Conservation (phyloP, 2,888 invertebrate genomes). For the Troides aeacus region DNA sequence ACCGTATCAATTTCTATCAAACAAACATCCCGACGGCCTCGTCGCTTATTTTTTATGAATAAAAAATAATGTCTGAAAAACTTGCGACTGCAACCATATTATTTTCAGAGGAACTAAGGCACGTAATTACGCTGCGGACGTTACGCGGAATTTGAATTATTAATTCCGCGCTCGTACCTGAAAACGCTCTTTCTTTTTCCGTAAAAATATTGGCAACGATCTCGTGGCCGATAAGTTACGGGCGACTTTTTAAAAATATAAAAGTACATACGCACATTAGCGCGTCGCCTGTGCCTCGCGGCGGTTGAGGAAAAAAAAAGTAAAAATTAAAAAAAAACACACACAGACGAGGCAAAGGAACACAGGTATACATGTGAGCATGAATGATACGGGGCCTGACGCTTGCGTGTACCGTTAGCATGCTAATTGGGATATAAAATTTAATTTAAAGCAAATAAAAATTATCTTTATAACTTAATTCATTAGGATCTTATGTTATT, state of each 20-base stretch:
- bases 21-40: too few relatives aligned
- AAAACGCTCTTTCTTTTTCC: constrained; percentile 27
- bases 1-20: too few relatives aligned
- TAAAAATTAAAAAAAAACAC: constrained; percentile 33
- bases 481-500: constrained; percentile 19
- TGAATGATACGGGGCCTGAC: constrained; percentile 47
- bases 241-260: constrained; percentile 31
- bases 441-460: constrained; percentile 27
- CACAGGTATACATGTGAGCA: constrained; percentile 45
- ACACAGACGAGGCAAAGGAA: constrained; percentile 32
- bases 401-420: constrained; percentile 36
- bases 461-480: constrained; percentile 28
- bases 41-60: too few relatives aligned
- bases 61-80: not conserved
- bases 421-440: constrained; percentile 28
- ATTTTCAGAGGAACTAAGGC: constrained; percentile 27
- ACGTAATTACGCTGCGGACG: constrained; percentile 27
- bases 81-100: constrained; percentile 12
- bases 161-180: constrained; percentile 26
- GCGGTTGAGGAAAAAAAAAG: constrained; percentile 30
- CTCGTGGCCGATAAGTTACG: constrained; percentile 36
- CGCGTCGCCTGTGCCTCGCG: constrained; percentile 32
- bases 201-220: constrained; percentile 35
- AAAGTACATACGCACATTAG: constrained; percentile 41
- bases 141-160: constrained; percentile 31